phyloP scores from a whole-genome alignment of 2,888 invertebrate genomes.

The Chymomyza fuscimana region DNA sequence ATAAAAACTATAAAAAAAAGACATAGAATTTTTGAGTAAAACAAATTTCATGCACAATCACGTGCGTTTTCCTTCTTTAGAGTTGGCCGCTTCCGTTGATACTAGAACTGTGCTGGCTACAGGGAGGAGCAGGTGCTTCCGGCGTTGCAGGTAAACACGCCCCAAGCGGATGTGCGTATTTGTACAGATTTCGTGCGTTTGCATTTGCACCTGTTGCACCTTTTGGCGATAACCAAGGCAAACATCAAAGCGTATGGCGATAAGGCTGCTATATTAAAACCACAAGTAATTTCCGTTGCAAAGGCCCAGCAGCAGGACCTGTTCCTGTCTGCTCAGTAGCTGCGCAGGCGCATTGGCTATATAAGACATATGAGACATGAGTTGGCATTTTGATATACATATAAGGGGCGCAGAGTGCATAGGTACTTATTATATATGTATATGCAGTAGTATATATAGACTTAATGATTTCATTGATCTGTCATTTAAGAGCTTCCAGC shows the following conservation, averaged over 20 bases:
- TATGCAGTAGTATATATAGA: background rate
- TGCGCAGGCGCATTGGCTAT: background rate
- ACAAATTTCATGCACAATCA: constrained; percentile 40
- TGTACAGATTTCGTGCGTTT: constrained; percentile 57
- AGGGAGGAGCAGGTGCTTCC: constrained; percentile 47
- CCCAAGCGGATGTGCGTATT: constrained; percentile 65
- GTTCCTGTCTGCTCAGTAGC: background rate
- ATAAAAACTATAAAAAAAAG: constrained; percentile 19
- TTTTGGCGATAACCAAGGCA: constrained; percentile 30
- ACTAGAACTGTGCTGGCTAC: background rate
- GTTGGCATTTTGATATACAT: constrained; percentile 22
- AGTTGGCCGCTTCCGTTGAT: background rate
- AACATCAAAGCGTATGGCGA: constrained; percentile 37
- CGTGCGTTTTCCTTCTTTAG: constrained; percentile 39
- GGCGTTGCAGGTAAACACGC: constrained; percentile 13
- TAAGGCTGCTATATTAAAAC: constrained; percentile 48
- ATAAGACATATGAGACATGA: constrained; percentile 17
- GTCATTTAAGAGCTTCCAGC: constrained; percentile 70
- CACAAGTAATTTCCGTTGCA: constrained; percentile 67
- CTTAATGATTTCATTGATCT: constrained; percentile 75
- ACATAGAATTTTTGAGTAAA: background rate
- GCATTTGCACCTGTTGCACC: constrained; percentile 67
- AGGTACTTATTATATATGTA: background rate
- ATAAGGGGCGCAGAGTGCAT: background rate
- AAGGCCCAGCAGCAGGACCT: constrained; percentile 23